Evolutionary conservation across 1,140 invertebrate genomes (phyloP), one percentile per base, ranked within the genome.

Genomic region (Lanistes nyassanus): DNA sequence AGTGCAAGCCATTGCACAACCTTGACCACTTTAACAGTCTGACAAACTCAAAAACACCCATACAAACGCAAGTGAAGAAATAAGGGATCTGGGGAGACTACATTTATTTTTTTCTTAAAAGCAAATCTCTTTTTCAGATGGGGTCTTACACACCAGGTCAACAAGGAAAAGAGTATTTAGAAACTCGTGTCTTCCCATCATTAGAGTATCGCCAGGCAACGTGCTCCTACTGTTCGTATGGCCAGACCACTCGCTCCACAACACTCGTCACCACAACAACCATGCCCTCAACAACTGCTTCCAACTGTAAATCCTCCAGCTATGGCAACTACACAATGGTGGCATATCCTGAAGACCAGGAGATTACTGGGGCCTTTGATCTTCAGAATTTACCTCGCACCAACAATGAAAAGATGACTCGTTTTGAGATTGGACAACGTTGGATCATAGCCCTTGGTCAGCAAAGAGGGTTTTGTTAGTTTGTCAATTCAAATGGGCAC

Each of bases 401-500:
- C 7, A 58, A 73, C 42, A 62, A 72, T 23, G 82, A 84, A 39
- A 80, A 71, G 36, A 78, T 64, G 5, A 81, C 83, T 0, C 76
- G 84, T 51, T 85, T 87, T 80, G 82, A 85, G 65, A 64, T 85
- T 53, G 85, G 84, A 16, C 94, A 95, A 84, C 91, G 93, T 2
- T 97, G 96, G 96, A 95, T 95, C 6, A 92, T 96, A 78, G 95
- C 95, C 0, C 91, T 97, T 29, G 90, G 96, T 23, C 93, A 94
- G 6, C 90, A 95, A n/a, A n/a, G n/a, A n/a, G n/a, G n/a, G n/a
- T n/a, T n/a, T n/a, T n/a, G n/a, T n/a, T n/a, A n/a, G n/a, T n/a
- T n/a, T n/a, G n/a, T n/a, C n/a, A n/a, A n/a, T n/a, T n/a, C n/a
- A n/a, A n/a, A n/a, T n/a, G n/a, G n/a, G n/a, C n/a, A n/a, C n/a